Evolutionary conservation across 2,113 vertebrate species (phyloP).

Genomic region (Charadrius vociferus): DNA sequence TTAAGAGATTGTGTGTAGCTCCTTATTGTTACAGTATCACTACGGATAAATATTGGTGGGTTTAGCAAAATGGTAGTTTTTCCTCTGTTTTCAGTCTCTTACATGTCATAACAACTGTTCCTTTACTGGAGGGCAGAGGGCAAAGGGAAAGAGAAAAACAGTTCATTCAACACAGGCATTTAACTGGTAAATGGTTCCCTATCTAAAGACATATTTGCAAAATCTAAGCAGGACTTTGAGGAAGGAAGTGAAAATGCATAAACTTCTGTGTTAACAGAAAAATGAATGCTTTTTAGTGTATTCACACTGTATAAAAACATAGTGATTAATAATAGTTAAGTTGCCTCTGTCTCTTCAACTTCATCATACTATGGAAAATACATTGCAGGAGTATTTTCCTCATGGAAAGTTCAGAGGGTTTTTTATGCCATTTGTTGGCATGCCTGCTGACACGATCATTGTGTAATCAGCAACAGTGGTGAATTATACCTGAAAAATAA

Average conservation of each 20-base stretch:
- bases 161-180: background rate
- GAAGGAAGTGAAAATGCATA: background rate
- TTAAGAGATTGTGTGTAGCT: background rate
- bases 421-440: background rate
- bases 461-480: background rate
- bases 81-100: background rate
- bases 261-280: background rate
- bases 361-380: background rate
- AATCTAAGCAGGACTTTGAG: background rate
- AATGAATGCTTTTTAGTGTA: background rate
- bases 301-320: background rate
- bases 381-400: background rate
- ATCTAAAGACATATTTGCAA: background rate
- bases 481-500: background rate
- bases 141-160: background rate
- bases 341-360: background rate
- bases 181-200: background rate
- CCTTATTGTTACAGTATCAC: background rate
- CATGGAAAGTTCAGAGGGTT: background rate
- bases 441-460: background rate
- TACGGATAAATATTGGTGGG: background rate
- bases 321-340: background rate
- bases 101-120: background rate
- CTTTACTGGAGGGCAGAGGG: background rate
- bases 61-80: background rate